Conservation (phyloP, 1,140 invertebrate species). For the Harlomillsia oculata region DNA sequence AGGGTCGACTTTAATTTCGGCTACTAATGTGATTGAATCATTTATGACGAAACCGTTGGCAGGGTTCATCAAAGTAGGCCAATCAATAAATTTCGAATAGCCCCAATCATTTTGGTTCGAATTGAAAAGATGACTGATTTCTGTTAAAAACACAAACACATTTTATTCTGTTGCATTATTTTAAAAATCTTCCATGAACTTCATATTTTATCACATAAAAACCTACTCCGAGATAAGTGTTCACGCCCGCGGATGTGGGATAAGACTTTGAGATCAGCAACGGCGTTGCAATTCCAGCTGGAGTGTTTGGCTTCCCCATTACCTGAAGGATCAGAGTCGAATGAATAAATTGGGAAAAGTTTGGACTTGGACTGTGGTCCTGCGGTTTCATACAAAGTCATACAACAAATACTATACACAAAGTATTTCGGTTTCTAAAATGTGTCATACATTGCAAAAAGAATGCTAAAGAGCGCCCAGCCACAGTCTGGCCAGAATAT, state of each 20-base stretch:
- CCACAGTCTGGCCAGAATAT: constrained; percentile 54
- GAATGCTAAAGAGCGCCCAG: constrained; percentile 69
- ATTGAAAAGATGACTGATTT: constrained; percentile 70
- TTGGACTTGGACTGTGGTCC: too few species aligned
- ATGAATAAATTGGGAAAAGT: too few species aligned
- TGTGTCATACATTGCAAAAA: constrained; percentile 44
- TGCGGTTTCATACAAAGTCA: too few species aligned
- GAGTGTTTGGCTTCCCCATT: constrained; percentile 90
- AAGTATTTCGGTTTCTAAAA: too few species aligned
- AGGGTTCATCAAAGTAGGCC: constrained; percentile 85
- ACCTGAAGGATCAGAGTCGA: too few species aligned
- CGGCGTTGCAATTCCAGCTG: constrained; percentile 94
- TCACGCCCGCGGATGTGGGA: constrained; percentile 75
- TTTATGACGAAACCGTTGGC: constrained; percentile 92
- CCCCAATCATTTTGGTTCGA: constrained; percentile 99
- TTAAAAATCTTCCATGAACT: too few species aligned
- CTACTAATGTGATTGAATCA: constrained; percentile 87
- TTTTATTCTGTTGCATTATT: too few species aligned
- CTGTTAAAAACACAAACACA: constrained; percentile 47
- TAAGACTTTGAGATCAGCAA: constrained; percentile 76
- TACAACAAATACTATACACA: too few species aligned
- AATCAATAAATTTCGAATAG: constrained; percentile 90
- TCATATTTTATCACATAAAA: too few species aligned
- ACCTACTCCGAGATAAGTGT: constrained; percentile 67
- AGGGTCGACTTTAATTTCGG: constrained; percentile 87